Conservation (phyloP, 2,797 vertebrate species). For the Margarornis squamiger region DNA sequence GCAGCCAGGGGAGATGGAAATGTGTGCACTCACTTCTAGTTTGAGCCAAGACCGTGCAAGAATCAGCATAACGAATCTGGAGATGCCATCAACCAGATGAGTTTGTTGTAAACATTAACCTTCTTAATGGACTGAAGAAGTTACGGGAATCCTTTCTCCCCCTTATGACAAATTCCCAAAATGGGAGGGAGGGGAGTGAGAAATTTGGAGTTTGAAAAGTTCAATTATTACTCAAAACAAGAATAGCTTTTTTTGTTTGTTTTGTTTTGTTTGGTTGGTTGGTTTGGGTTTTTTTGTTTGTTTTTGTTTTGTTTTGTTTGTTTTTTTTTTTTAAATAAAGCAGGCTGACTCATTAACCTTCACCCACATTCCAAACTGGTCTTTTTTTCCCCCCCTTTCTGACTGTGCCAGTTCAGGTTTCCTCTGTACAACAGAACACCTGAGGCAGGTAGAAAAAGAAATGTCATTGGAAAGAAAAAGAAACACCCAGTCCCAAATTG, state of each 20-base stretch:
- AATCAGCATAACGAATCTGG: neutral
- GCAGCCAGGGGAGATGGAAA: neutral
- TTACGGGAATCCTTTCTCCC: neutral
- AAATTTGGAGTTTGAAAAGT: neutral
- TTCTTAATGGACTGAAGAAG: neutral
- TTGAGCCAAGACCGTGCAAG: rapidly evolving
- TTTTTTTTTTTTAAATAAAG: neutral
- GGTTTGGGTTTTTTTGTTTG: neutral
- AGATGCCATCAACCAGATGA: neutral
- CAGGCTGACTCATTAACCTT: rapidly evolving
- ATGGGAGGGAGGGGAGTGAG: rapidly evolving
- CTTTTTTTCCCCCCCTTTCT: neutral
- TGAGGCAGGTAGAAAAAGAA: neutral
- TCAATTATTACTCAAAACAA: neutral
- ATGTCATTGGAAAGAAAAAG: neutral
- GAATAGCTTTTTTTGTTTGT: neutral
- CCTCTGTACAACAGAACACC: neutral
- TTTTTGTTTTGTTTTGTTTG: no score
- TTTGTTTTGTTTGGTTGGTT: neutral
- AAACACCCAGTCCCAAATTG: neutral
- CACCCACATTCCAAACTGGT: no score
- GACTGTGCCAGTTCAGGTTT: neutral
- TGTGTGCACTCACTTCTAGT: neutral
- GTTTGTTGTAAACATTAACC: neutral
- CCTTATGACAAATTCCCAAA: neutral